Evolutionary conservation across 53 echinoderm and acorn worm species (phyloP), one percentile per base, ranked within the genome.

Genomic region (Henricia sp.): DNA sequence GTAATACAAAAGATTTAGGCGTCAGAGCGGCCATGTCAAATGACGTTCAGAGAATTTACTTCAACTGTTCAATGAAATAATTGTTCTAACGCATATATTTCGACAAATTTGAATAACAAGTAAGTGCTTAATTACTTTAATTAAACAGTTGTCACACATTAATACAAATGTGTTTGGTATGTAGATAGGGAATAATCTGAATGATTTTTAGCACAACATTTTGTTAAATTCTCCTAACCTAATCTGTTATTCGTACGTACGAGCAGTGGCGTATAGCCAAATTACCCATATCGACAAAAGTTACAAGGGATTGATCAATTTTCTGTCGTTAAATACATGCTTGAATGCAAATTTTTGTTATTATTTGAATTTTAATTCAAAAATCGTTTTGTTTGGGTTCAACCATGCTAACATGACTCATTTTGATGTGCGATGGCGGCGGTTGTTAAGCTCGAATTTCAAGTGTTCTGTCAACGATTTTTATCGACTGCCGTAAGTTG

Each of bases 291-390:
- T 86, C 86, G 86, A 86, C 86, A 76, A 86, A 87, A 83, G 87
- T 91, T 87, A 73, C 87, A 91, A 80, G 87, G 87, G 71, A 87
- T 83, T 91, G 87, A 86, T 71, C 82, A 91, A 83, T 87, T 73
- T 83, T 87, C 83, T 82, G 86, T 86, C 83, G 74, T 82, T 91
- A n/a, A n/a, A n/a, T 87, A 87, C 87, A 91, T 91, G 91, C 91
- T 87, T 91, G 87, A 91, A 46, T 91, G 91, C 73, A 74, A 56
- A 75, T 67, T 66, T n/a, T n/a, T 75, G 67, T 75, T 39, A 75
- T 68, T 76, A 65, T 74, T 53, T 54, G 75, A 76, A 75, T 10
- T 50, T 42, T 60, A 67, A 86, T 75, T 65, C 71, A 55, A 86
- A 86, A 67, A 67, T 75, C 75, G 52, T 52, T 86, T 76, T 65